Conservation (phyloP, 2,888 invertebrate genomes). For the Macrophya alboannulata region DNA sequence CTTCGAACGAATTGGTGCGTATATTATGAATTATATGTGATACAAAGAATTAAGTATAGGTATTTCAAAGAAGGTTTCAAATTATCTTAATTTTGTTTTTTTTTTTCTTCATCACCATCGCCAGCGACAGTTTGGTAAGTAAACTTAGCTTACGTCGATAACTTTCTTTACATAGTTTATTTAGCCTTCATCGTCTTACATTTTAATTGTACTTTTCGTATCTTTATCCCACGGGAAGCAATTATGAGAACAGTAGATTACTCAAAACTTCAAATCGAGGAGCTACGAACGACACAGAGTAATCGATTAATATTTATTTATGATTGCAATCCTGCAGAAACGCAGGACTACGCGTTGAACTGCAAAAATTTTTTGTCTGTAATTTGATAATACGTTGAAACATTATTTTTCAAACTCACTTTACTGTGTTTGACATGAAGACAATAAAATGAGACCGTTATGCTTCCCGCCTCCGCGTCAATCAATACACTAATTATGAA, state of each 20-base stretch:
- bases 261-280: neutral
- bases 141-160: neutral
- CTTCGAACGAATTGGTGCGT: neutral
- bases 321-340: neutral
- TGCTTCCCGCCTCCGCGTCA: neutral
- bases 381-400: neutral
- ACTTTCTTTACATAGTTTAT: neutral
- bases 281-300: neutral
- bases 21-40: neutral
- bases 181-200: neutral
- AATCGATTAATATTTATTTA: neutral
- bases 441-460: neutral
- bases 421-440: neutral
- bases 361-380: neutral
- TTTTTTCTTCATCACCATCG: neutral
- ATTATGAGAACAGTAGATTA: too few species aligned
- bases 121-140: constrained; percentile 19
- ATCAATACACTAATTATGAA: neutral
- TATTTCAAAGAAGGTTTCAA: neutral
- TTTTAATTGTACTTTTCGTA: neutral
- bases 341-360: neutral
- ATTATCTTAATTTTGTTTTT: neutral
- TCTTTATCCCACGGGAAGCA: neutral
- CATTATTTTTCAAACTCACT: neutral
- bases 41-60: neutral